Conservation (phyloP, 2,888 invertebrate species). For the Hypomecis atomaria region DNA sequence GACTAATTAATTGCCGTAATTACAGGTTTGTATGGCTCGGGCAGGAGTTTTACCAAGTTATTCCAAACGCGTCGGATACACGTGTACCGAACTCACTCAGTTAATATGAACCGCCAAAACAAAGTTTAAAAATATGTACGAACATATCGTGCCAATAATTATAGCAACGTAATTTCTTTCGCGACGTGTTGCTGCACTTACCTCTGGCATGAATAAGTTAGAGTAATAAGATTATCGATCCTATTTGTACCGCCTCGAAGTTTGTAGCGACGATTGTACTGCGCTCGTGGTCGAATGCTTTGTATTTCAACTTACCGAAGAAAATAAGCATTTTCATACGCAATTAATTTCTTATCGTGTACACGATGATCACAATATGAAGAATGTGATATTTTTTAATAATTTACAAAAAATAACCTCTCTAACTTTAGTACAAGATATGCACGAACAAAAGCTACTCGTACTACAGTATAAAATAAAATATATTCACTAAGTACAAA, state of each 20-base stretch:
- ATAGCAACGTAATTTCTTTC: conserved; percentile 20
- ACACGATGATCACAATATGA: too few relatives aligned
- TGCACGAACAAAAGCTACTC: too few relatives aligned
- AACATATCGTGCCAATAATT: conserved; percentile 19
- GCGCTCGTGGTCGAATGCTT: conserved; percentile 4
- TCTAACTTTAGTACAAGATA: too few relatives aligned
- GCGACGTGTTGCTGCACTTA: conserved; percentile 27
- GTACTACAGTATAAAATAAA: too few relatives aligned
- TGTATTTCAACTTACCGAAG: background rate
- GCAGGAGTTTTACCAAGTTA: conserved; percentile 26
- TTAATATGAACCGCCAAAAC: conserved; percentile 20
- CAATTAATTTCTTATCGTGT: too few relatives aligned
- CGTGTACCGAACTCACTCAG: conserved; percentile 25
- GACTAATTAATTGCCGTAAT: conserved; percentile 32
- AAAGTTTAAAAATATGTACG: conserved; percentile 18
- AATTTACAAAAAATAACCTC: too few relatives aligned
- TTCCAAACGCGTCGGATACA: conserved; percentile 30
- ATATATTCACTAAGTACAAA: too few relatives aligned
- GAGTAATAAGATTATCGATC: conserved; percentile 40
- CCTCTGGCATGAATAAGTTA: conserved; percentile 36
- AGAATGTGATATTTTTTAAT: too few relatives aligned
- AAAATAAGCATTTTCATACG: too few relatives aligned
- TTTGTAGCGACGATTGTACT: conserved; percentile 25
- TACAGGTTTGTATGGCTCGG: conserved; percentile 23
- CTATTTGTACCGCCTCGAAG: conserved; percentile 31